phyloP scores from a whole-genome alignment of 1,140 invertebrate species.

The Bombus pascuorum region DNA sequence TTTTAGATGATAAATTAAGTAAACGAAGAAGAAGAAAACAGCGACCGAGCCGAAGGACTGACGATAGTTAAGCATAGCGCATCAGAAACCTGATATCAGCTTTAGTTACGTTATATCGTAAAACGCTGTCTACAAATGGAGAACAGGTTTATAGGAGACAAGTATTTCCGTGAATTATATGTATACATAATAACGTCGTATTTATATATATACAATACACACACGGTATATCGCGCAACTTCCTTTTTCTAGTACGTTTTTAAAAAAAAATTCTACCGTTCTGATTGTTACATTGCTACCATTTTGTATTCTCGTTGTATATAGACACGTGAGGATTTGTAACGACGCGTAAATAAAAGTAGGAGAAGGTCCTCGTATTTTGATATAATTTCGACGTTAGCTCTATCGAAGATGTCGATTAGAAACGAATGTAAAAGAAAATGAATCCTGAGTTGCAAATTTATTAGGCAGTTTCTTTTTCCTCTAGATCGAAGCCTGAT shows the following conservation, averaged over 20 bases:
- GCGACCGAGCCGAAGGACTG: slow-evolving; percentile 58
- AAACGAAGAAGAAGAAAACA: background rate
- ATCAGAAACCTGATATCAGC: slow-evolving; percentile 58
- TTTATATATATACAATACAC: slow-evolving; percentile 44
- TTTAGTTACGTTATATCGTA: slow-evolving; percentile 46
- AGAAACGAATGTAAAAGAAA: background rate
- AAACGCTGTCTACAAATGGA: slow-evolving; percentile 46
- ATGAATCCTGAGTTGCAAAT: background rate
- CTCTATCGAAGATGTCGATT: background rate
- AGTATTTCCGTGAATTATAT: slow-evolving; percentile 56
- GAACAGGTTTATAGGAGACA: slow-evolving; percentile 32
- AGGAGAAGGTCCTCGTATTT: background rate
- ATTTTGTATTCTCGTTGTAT: slow-evolving; percentile 63
- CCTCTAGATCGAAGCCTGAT: background rate
- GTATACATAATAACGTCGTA: slow-evolving; percentile 44
- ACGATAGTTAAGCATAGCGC: slow-evolving; percentile 58
- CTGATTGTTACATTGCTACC: slow-evolving; percentile 53
- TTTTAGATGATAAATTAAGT: background rate
- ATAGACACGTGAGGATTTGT: slow-evolving; percentile 14
- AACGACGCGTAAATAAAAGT: background rate
- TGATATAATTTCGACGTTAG: slow-evolving; percentile 15
- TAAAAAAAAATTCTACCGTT: slow-evolving; percentile 24
- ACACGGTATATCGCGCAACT: slow-evolving; percentile 47
- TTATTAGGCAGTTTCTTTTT: background rate
- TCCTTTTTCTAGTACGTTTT: slow-evolving; percentile 66